These are phyloP conservation scores for Halocaridina rubra DNA, from an alignment of 2,888 invertebrate species.

Conservation along the genomic window DNA sequence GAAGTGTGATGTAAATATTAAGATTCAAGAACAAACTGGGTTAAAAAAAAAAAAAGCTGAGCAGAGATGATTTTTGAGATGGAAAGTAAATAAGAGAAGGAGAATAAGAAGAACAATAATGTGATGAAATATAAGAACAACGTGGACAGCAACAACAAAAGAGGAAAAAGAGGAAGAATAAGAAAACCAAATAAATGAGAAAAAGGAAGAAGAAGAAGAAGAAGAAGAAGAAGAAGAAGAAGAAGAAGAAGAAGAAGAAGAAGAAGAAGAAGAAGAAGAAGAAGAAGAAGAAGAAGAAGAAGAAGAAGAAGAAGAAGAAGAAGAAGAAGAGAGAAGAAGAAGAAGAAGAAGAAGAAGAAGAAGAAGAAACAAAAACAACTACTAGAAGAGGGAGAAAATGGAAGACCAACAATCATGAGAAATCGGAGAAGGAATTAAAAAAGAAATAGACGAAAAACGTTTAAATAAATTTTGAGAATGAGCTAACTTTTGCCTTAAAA, in stretches of 20 bases:
- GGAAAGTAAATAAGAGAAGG: too few relatives aligned
- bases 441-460: too few relatives aligned
- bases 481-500: too few relatives aligned
- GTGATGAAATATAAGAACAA: too few relatives aligned
- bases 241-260: neutral
- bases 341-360: neutral
- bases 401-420: neutral
- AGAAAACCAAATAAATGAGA: neutral
- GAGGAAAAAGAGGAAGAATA: neutral
- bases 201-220: neutral
- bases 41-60: too few relatives aligned
- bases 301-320: neutral
- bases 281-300: conserved; percentile 3
- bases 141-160: neutral
- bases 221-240: neutral
- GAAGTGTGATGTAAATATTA: too few relatives aligned
- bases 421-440: neutral
- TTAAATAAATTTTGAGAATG: too few relatives aligned
- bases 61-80: too few relatives aligned
- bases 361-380: neutral
- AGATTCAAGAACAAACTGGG: too few relatives aligned
- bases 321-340: neutral
- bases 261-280: conserved; percentile 10
- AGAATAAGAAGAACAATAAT: too few relatives aligned
- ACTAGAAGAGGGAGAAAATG: neutral